Conservation (phyloP, 2,888 invertebrate genomes). For the Podabrus alpinus region DNA sequence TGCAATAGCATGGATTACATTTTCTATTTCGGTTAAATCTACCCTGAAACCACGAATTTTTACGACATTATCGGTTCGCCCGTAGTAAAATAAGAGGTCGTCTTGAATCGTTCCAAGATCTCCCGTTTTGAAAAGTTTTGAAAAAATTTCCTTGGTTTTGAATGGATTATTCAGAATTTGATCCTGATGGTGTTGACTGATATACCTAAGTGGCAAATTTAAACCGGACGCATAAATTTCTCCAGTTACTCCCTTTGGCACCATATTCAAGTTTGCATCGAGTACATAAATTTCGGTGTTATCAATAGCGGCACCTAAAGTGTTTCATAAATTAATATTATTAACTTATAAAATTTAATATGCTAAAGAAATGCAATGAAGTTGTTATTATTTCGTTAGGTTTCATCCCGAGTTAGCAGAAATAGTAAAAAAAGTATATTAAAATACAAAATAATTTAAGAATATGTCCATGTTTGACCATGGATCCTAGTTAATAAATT, state of each 20-base stretch:
- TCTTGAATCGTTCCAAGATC: slow-evolving; percentile 79
- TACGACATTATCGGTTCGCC: slow-evolving; percentile 79
- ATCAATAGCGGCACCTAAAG: slow-evolving; percentile 71
- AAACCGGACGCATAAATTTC: slow-evolving; percentile 81
- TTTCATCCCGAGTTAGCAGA: too few species aligned
- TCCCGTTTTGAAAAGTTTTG: slow-evolving; percentile 80
- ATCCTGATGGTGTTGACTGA: slow-evolving; percentile 72
- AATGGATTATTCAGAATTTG: slow-evolving; percentile 77
- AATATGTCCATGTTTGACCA: too few species aligned
- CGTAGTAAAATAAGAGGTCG: slow-evolving; percentile 71
- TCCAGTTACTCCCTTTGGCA: slow-evolving; percentile 74
- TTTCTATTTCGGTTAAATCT: slow-evolving; percentile 82
- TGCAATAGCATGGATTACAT: slow-evolving; percentile 65
- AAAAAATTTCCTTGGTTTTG: slow-evolving; percentile 67
- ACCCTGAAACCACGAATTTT: slow-evolving; percentile 87
- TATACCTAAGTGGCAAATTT: slow-evolving; percentile 81
- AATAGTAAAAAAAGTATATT: too few species aligned
- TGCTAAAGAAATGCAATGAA: too few species aligned
- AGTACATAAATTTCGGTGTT: slow-evolving; percentile 82
- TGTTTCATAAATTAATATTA: too few species aligned
- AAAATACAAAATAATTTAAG: too few species aligned
- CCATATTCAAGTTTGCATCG: slow-evolving; percentile 72
- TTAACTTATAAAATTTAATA: too few species aligned
- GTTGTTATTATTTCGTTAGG: not conserved
- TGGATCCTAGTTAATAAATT: too few species aligned